Base-by-base conservation (phyloP, 2,113 vertebrate species). In the Gallinago undulata region DNA sequence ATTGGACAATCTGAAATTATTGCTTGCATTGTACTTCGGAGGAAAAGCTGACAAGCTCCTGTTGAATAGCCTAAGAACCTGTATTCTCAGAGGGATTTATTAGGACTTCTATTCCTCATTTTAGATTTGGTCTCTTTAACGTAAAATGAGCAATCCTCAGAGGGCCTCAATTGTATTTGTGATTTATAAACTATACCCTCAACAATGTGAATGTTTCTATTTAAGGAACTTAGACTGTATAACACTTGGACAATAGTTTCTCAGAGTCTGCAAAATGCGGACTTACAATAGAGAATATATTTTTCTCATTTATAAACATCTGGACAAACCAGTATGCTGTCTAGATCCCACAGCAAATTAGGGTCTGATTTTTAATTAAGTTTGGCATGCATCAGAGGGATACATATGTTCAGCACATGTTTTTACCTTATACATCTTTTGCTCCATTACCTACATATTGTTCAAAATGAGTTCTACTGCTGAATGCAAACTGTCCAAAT, bases 371-470 rank as follows among this genome's bases (percentile, higher is more conserved):
- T 97, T 96, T 97, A 96, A 97, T 96, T 95, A 92, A 64, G 70
- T 89, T 93, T 97, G 96, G 81, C 93, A 84, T 82, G 87, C 92
- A 94, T 95, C 64, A 93, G 75, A 95, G 64, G 16, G 24, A 21
- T 93, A 85, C 97, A 96, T 97, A 97, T 97, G 97, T 87, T 97
- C 93, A 93, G 74, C 96, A 97, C 74, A 91, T 97, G 95, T 94
- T 97, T 97, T 81, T 85, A 96, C 72, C 67, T 94, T 97, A 91
- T 64, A 80, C 89, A n/a, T 76, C 75, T 66, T 93, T 97, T 96
- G 90, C 68, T 69, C 94, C 67, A 92, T 95, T 97, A 91, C 62
- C 69, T 83, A 87, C 10, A 2, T 91, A 91, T 96, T 81, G 88
- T 96, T 93, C 50, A 90, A 89, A 92, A 94, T 63, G 25, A 66